Conservation (phyloP, 2,888 invertebrate species). For the Caenorhabditis macrosperma region DNA sequence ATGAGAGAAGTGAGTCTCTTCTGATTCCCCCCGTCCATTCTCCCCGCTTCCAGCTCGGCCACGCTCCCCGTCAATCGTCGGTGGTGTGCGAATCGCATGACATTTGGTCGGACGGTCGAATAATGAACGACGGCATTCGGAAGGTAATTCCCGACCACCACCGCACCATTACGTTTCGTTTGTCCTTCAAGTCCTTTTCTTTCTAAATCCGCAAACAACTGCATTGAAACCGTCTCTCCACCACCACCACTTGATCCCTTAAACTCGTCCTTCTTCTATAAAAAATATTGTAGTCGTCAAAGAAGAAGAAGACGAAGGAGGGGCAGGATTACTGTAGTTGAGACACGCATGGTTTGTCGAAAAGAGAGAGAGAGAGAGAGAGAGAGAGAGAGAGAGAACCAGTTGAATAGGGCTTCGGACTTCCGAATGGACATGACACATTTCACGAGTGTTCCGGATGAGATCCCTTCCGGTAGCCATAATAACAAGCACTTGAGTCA, state of each 20-base stretch:
- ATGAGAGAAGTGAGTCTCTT: slow-evolving; percentile 59
- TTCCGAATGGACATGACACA: slow-evolving; percentile 40
- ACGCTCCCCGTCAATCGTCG: slow-evolving; percentile 66
- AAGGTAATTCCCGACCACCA: slow-evolving; percentile 62
- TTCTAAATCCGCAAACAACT: slow-evolving; percentile 54
- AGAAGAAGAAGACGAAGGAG: slow-evolving; percentile 11
- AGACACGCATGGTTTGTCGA: slow-evolving; percentile 7
- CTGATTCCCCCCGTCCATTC: no score
- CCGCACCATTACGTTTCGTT: slow-evolving; percentile 10
- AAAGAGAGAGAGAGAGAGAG: slow-evolving; percentile 14
- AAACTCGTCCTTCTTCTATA: slow-evolving; percentile 39
- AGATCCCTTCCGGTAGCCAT: background rate
- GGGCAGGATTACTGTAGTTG: slow-evolving; percentile 50
- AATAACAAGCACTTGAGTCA: slow-evolving; percentile 2
- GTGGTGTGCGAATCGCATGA: slow-evolving; percentile 76
- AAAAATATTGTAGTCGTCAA: slow-evolving; percentile 6
- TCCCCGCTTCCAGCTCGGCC: slow-evolving; percentile 57
- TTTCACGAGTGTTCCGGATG: slow-evolving; percentile 19
- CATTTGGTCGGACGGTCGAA: slow-evolving; percentile 75
- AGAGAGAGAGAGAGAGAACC: no score
- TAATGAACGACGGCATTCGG: slow-evolving; percentile 71
- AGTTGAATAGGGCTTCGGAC: slow-evolving; percentile 31
- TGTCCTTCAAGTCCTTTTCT: slow-evolving; percentile 41
- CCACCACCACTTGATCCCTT: slow-evolving; percentile 35
- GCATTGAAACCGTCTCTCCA: slow-evolving; percentile 23